These are phyloP conservation scores for Eira barbara DNA, from an alignment of 2,113 vertebrate species.

Conservation along the genomic window DNA sequence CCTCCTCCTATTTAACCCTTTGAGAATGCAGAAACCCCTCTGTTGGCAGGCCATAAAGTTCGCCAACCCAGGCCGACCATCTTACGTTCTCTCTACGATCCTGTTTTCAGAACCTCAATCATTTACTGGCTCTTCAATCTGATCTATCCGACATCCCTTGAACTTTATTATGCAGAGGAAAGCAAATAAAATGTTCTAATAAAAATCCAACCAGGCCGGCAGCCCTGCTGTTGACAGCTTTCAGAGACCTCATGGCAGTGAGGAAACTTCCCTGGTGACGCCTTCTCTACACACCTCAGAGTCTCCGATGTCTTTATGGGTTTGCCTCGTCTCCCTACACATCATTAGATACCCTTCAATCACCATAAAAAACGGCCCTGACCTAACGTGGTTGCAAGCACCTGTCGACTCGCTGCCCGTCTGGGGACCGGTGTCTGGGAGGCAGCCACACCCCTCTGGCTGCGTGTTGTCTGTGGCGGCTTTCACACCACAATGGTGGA, in stretches of 20 bases:
- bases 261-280: background rate
- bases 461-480: accelerated
- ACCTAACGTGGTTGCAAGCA: too few relatives aligned
- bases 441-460: background rate
- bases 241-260: too few relatives aligned
- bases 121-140: background rate
- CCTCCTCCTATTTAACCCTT: accelerated
- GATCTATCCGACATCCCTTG: background rate
- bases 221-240: background rate
- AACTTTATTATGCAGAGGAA: background rate
- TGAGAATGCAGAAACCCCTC: too few relatives aligned
- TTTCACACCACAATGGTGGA: too few relatives aligned
- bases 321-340: background rate
- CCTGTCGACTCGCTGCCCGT: background rate
- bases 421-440: background rate
- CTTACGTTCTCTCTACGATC: background rate
- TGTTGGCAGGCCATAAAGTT: background rate
- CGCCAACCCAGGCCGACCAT: background rate
- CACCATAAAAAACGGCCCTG: background rate
- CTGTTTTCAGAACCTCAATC: background rate
- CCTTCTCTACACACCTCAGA: accelerated
- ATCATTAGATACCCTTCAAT: too few relatives aligned
- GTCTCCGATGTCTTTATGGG: background rate
- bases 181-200: background rate
- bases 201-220: background rate